Percentiles rank a stretch among this genome's conserved stretches.
Conservation (phyloP, 2,888 invertebrate species). For the Aspidiotus rigidus region DNA sequence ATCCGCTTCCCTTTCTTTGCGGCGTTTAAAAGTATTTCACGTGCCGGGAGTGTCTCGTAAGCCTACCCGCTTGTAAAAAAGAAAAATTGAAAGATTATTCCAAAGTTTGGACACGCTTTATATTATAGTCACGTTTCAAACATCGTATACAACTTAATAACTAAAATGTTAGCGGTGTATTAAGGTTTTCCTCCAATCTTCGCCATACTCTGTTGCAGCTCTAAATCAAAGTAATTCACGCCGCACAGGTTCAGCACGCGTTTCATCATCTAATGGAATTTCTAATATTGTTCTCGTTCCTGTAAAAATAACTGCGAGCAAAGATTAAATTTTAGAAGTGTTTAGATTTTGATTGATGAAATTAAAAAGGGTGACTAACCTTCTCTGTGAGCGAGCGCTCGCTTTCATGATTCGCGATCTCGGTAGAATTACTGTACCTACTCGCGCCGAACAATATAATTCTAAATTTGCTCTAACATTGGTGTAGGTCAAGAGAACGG, state of each 20-base stretch:
- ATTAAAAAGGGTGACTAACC: not conserved
- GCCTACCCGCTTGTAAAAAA: not conserved
- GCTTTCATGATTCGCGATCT: no score
- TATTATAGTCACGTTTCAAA: not conserved
- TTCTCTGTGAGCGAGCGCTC: no score
- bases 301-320: not conserved
- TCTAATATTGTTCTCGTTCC: slow-evolving; percentile 4
- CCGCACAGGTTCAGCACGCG: not conserved
- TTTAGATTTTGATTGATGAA: not conserved
- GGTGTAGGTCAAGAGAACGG: no score
- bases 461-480: no score
- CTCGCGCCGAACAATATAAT: no score
- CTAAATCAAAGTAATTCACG: not conserved
- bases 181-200: not conserved
- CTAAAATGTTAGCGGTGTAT: not conserved
- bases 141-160: not conserved
- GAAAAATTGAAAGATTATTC: no score
- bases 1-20: no score
- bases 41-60: not conserved
- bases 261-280: slow-evolving; percentile 1
- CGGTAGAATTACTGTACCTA: no score
- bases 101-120: not conserved
- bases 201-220: not conserved
- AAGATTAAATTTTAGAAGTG: not conserved
- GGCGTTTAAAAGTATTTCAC: no score